Conservation (phyloP, 2,113 vertebrate species). For the Rhegmatorhina hoffmannsi region DNA sequence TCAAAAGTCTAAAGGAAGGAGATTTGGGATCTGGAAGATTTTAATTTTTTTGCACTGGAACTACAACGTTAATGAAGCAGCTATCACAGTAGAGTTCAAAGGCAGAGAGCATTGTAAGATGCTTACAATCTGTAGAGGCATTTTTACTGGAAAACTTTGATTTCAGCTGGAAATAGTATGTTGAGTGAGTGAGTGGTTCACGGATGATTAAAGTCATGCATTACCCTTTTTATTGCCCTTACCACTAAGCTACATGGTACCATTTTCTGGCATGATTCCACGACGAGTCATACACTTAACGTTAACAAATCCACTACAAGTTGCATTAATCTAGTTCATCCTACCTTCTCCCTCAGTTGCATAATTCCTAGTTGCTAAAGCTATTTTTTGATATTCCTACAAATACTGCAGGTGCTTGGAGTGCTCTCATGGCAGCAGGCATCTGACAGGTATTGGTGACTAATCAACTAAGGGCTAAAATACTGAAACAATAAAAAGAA, state of each 20-base stretch:
- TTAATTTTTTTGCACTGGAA: conserved; percentile 58
- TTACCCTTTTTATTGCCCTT: conserved; percentile 21
- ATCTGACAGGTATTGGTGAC: conserved; percentile 44
- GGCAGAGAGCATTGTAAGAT: neutral
- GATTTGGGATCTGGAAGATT: neutral
- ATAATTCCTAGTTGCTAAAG: conserved; percentile 53
- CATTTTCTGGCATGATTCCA: conserved; percentile 36
- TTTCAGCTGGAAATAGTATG: conserved; percentile 19
- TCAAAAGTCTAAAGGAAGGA: conserved; percentile 83
- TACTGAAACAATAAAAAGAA: conserved; percentile 46
- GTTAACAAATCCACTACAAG: conserved; percentile 64
- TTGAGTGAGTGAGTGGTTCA: conserved; percentile 14
- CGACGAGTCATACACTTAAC: neutral
- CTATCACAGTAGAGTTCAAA: conserved; percentile 22
- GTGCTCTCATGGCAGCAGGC: neutral
- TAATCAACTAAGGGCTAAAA: conserved; percentile 73
- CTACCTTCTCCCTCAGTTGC: conserved; percentile 22
- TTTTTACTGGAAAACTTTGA: conserved; percentile 15
- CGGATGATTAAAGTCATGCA: neutral
- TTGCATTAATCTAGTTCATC: conserved; percentile 46
- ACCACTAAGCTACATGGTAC: conserved; percentile 61
- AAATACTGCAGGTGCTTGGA: conserved; percentile 13
- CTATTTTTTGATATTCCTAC: conserved; percentile 38
- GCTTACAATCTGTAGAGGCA: neutral
- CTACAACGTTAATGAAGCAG: conserved; percentile 29